Percentiles rank a stretch among this genome's conserved stretches.
phyloP scores from a whole-genome alignment of 2,888 invertebrate species.

The Tetragnatha montana region DNA sequence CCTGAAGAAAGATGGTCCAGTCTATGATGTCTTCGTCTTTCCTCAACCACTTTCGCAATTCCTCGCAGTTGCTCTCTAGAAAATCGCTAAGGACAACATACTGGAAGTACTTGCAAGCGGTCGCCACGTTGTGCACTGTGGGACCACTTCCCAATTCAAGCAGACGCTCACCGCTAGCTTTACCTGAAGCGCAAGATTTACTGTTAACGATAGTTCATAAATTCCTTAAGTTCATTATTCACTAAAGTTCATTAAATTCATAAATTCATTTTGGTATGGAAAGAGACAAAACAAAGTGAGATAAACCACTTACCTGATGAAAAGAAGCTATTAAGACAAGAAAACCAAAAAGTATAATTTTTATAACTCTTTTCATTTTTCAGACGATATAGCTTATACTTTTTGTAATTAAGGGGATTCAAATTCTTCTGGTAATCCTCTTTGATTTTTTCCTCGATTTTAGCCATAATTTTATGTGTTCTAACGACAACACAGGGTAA shows the following conservation, averaged over 20 bases:
- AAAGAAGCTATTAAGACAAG: slow-evolving; percentile 39
- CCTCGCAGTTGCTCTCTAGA: slow-evolving; percentile 48
- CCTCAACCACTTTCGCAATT: slow-evolving; percentile 33
- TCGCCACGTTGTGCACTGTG: slow-evolving; percentile 49
- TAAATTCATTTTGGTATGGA: too few species aligned
- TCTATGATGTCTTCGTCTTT: slow-evolving; percentile 36
- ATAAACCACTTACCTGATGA: slow-evolving; percentile 28
- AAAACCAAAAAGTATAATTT: slow-evolving; percentile 54
- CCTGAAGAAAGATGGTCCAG: slow-evolving; percentile 34
- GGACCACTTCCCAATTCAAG: slow-evolving; percentile 57
- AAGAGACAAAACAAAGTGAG: too few species aligned
- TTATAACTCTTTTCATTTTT: slow-evolving; percentile 39
- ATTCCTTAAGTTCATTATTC: too few species aligned
- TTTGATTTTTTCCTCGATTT: slow-evolving; percentile 26
- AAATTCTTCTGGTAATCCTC: slow-evolving; percentile 37
- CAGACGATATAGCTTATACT: slow-evolving; percentile 39
- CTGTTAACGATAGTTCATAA: too few species aligned
- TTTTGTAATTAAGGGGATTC: slow-evolving; percentile 21
- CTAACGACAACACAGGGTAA: too few species aligned
- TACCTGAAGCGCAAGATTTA: too few species aligned
- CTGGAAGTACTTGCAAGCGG: slow-evolving; percentile 33
- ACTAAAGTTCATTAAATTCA: too few species aligned
- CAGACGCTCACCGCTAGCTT: slow-evolving; percentile 20
- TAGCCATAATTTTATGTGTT: neutral
- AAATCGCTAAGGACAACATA: slow-evolving; percentile 50